Conservation (phyloP, 2,888 invertebrate species). For the Hemithea aestivaria region DNA sequence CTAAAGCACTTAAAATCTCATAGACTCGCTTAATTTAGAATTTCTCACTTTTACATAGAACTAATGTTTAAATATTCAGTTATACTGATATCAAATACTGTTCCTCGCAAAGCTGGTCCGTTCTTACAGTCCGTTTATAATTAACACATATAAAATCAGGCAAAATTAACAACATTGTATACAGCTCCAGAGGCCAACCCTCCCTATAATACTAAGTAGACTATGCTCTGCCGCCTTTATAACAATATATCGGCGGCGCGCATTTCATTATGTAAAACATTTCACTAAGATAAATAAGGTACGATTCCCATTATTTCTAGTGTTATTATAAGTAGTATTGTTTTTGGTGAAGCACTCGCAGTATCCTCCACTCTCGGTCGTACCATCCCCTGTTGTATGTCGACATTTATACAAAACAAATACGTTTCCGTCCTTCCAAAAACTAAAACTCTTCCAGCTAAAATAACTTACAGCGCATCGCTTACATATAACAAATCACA, state of each 20-base stretch:
- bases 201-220: conserved; percentile 31
- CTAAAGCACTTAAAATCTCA: conserved; percentile 3
- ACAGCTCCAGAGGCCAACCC: conserved; percentile 16
- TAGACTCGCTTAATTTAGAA: conserved; percentile 43
- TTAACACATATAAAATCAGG: conserved; percentile 62
- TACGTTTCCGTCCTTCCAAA: conserved; percentile 25
- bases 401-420: conserved; percentile 11
- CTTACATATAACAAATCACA: conserved; percentile 74
- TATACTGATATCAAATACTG: conserved; percentile 55
- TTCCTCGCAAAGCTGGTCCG: conserved; percentile 65
- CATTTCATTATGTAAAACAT: conserved; percentile 34
- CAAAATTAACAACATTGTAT: conserved; percentile 43
- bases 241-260: conserved; percentile 52
- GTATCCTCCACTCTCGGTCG: not conserved
- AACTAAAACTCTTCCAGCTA: conserved; percentile 38
- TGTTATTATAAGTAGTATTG: conserved; percentile 25
- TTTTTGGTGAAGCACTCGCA: conserved; percentile 3
- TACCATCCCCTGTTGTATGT: conserved; percentile 1
- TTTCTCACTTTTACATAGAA: conserved; percentile 39
- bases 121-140: conserved; percentile 34
- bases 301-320: conserved; percentile 36
- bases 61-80: conserved; percentile 51
- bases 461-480: conserved; percentile 51
- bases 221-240: conserved; percentile 41
- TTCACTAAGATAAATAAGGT: conserved; percentile 36